Evolutionary conservation across 2,113 vertebrate species (phyloP).

Genomic region (Tauraco erythrolophus): DNA sequence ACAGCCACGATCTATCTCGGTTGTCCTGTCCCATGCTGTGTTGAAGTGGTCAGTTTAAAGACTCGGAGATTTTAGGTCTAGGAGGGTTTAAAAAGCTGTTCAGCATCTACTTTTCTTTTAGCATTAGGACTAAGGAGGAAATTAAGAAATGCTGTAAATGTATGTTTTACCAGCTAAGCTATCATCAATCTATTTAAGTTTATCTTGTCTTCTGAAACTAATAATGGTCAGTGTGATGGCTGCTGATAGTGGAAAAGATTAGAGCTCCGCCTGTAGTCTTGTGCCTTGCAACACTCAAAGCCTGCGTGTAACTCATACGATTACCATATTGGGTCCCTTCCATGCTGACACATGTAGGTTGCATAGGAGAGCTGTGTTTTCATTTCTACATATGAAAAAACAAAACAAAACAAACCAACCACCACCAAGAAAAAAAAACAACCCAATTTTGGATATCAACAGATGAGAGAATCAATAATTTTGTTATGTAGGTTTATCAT

Average conservation of each 20-base stretch:
- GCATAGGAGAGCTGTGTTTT: background rate
- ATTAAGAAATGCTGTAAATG: background rate
- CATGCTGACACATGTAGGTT: fast-evolving
- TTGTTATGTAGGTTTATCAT: background rate
- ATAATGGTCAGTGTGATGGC: background rate
- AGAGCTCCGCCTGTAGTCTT: background rate
- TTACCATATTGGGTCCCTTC: constrained; percentile 34
- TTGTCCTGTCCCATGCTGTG: fast-evolving
- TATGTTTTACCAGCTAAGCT: background rate
- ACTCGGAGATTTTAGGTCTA: background rate
- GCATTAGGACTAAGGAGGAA: background rate
- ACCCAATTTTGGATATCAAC: background rate
- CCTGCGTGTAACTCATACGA: background rate
- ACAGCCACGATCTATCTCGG: fast-evolving
- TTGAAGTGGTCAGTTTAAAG: background rate
- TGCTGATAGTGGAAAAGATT: background rate
- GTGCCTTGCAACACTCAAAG: background rate
- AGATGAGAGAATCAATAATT: background rate
- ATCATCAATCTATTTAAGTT: background rate
- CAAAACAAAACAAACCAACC: background rate
- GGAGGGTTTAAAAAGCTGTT: background rate
- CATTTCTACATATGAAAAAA: background rate
- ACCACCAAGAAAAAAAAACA: no score
- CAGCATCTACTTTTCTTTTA: background rate
- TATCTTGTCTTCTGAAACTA: background rate